phyloP scores from a whole-genome alignment of 2,113 vertebrate genomes.

The Rhabdomys dilectus region DNA sequence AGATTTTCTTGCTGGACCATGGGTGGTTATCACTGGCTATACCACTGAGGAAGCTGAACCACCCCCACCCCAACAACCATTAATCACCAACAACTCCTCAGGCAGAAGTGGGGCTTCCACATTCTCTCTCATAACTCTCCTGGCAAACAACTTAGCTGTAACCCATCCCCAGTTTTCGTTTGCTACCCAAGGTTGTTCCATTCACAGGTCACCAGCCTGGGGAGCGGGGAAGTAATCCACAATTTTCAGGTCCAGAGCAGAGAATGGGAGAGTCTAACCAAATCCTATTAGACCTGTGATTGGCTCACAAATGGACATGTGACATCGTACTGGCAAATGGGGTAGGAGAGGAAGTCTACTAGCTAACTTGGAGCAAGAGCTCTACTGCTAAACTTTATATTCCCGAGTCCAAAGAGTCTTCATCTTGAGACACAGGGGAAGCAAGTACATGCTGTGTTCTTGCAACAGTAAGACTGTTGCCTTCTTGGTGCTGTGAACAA shows the following conservation, averaged over 20 bases:
- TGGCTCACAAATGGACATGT: neutral
- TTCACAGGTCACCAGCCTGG: neutral
- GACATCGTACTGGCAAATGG: neutral
- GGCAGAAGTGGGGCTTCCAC: neutral
- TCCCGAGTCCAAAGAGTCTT: neutral
- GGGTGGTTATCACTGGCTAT: neutral
- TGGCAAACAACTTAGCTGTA: neutral
- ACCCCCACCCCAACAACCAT: neutral
- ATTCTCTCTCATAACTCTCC: neutral
- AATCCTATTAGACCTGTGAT: neutral
- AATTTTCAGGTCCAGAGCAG: neutral
- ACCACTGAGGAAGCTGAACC: neutral
- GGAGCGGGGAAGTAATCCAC: neutral
- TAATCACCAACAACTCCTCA: neutral
- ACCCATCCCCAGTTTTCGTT: neutral
- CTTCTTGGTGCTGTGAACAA: neutral
- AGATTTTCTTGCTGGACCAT: neutral
- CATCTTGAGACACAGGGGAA: neutral
- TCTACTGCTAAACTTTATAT: neutral
- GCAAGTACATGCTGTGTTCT: rapidly evolving
- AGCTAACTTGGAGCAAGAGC: neutral
- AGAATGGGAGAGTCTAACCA: neutral
- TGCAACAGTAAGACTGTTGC: neutral
- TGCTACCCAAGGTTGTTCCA: neutral
- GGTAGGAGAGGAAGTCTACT: neutral